A percentile compares a stretch with the other conserved stretches of the same genome.
Evolutionary conservation across 2,113 vertebrate genomes (phyloP).

Genomic region (Acrocephalus kingi): DNA sequence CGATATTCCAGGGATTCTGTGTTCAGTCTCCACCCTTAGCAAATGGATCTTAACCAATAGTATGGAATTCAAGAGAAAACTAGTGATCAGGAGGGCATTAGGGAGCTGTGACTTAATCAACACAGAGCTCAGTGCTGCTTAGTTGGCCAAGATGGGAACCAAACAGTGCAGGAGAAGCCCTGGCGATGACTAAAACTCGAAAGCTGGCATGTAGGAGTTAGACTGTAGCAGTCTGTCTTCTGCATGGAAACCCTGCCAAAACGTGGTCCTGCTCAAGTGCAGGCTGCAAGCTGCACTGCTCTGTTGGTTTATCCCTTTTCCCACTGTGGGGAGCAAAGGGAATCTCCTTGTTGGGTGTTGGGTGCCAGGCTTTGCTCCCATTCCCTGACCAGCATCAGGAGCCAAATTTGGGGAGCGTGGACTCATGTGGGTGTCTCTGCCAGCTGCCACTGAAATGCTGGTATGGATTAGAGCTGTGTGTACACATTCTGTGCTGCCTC

Average conservation of each 20-base stretch:
- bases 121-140: background rate
- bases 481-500: constrained; percentile 57
- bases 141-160: background rate
- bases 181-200: constrained; percentile 46
- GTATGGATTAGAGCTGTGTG: constrained; percentile 55
- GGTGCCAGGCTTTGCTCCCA: background rate
- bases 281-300: background rate
- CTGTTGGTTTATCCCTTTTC: background rate
- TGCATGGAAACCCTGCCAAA: constrained; percentile 12
- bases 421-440: constrained; percentile 44
- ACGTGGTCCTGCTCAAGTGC: background rate
- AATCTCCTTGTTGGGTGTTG: background rate
- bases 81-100: background rate
- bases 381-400: background rate
- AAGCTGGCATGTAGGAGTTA: constrained; percentile 52
- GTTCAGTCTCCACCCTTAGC: background rate
- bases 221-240: constrained; percentile 32
- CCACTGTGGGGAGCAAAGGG: background rate
- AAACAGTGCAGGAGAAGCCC: background rate
- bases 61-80: background rate
- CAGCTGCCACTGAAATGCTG: constrained; percentile 42
- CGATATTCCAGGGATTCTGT: background rate
- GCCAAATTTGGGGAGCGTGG: background rate
- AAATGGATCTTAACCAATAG: background rate
- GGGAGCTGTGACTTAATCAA: background rate